Evolutionary conservation across 1,140 invertebrate species (phyloP), one percentile per base, ranked within the genome.

Genomic region (Penaeus japonicus): DNA sequence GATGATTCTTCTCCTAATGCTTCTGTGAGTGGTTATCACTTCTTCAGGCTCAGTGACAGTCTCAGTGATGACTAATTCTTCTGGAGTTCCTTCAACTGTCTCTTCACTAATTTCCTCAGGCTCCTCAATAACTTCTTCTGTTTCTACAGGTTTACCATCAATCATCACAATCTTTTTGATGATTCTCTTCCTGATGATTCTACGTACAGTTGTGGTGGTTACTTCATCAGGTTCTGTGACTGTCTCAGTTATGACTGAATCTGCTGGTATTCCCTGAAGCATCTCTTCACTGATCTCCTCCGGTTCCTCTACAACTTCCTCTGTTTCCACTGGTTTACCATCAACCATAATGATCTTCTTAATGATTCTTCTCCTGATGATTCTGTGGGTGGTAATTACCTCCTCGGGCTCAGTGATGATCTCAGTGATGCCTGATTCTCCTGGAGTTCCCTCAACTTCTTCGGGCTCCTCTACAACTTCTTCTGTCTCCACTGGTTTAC

Each of bases 281-380:
- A 5, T 65, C 30, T 20, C 62, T 65, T 65, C 5, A 4, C 5
- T 20, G 12, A 83, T 59, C 22, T 89, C 81, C 24, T 78, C 75
- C 22, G 87, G 87, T 84, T 89, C 87, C 78, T 84, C 87, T 35
- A 88, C 62, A 30, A 77, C 70, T 39, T 89, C 87, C 17, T 83
- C 77, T 4, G 81, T 84, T 73, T 89, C 87, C 4, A 89, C 81
- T 55, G 81, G 65, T 30, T 70, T 70, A 5, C 87, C 87, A 73
- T 84, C 81, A 55, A 89, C 62, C 32, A 77, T 77, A 65, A 65
- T 27, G 30, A 65, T 65, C 62, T 65, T 65, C 18, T 65, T 65
- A 18, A 65, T 65, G 2, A 65, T 65, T 4, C 62, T 65, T 18
- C 18, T 65, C 10, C 62, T 65, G 30, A 65, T 65, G 20, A 65